A percentile compares a stretch with the other conserved stretches of the same genome.
Conservation (phyloP, 2,888 invertebrate species). For the Operophtera brumata region DNA sequence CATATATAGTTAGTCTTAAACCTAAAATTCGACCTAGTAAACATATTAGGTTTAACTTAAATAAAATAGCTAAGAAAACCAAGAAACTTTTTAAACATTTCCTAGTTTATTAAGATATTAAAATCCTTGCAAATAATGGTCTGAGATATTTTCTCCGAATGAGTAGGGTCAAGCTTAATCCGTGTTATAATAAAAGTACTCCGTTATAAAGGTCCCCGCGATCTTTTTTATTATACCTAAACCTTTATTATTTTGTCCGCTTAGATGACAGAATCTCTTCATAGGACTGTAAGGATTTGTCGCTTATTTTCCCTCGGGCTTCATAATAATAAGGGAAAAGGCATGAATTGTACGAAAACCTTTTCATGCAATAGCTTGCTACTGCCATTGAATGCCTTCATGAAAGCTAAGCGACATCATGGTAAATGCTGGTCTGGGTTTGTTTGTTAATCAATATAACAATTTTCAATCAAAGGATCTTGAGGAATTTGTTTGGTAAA, state of each 20-base stretch:
- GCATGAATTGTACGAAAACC: neutral
- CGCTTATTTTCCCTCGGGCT: neutral
- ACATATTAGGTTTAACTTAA: too few species aligned
- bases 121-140: conserved; percentile 21
- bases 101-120: conserved; percentile 16
- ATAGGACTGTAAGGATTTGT: neutral
- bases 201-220: conserved; percentile 10
- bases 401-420: too few species aligned
- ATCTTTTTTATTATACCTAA: conserved; percentile 18
- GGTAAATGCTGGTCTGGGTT: too few species aligned
- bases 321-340: neutral
- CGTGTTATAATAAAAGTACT: conserved; percentile 19
- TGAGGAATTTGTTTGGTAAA: too few species aligned
- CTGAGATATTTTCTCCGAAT: conserved; percentile 17
- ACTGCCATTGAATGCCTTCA: neutral
- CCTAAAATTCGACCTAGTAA: too few species aligned
- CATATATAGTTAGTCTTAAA: too few species aligned
- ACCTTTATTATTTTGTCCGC: conserved; percentile 10
- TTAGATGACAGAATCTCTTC: conserved; percentile 18
- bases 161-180: conserved; percentile 27
- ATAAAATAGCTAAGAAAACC: neutral
- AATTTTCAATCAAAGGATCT: too few species aligned
- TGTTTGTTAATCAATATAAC: too few species aligned
- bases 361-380: neutral
- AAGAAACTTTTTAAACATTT: neutral